phyloP scores from a whole-genome alignment of 2,113 vertebrate genomes.

The Chaetura pelagica region DNA sequence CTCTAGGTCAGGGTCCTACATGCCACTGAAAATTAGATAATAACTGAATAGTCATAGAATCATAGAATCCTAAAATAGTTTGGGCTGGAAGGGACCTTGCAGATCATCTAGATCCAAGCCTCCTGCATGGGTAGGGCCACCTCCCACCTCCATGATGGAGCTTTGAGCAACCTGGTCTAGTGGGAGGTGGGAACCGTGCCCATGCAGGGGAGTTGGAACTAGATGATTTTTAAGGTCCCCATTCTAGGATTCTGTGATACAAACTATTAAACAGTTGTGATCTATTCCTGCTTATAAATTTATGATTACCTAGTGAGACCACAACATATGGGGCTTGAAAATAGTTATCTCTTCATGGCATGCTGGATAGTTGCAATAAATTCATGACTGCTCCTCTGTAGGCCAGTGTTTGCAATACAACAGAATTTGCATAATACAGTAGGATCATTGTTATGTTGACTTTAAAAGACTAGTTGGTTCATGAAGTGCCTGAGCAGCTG shows the following conservation, averaged over 20 bases:
- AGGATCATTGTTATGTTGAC: not conserved
- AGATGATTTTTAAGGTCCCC: too few relatives aligned
- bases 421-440: not conserved
- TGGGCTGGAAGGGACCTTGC: too few relatives aligned
- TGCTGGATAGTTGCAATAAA: not conserved
- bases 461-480: not conserved
- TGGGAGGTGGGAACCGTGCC: too few relatives aligned
- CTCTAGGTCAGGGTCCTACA: not conserved
- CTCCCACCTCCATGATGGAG: too few relatives aligned
- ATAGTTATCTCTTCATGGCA: not conserved
- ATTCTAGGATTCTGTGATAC: not conserved
- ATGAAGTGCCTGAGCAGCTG: not conserved
- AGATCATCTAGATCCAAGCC: too few relatives aligned
- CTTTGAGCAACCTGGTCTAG: too few relatives aligned
- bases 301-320: not conserved
- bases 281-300: not conserved
- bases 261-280: not conserved
- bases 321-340: not conserved
- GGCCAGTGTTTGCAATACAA: not conserved
- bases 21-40: not conserved
- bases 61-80: too few relatives aligned
- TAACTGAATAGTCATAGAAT: not conserved
- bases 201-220: too few relatives aligned
- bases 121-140: too few relatives aligned
- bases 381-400: not conserved